These are phyloP conservation scores for Poecile atricapillus DNA, from an alignment of 2,113 vertebrate genomes.

Conservation along the genomic window DNA sequence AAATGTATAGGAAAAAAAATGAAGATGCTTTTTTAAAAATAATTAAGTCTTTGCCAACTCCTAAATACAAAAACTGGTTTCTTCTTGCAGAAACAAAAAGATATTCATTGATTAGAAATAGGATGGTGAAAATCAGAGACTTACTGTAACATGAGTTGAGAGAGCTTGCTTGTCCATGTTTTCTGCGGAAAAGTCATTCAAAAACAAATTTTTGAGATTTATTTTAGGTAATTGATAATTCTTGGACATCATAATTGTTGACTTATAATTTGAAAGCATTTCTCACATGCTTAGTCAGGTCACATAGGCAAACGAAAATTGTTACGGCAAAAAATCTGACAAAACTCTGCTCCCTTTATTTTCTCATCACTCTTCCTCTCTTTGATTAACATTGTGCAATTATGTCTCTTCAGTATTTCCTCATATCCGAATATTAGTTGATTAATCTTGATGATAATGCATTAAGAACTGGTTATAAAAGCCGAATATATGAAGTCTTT, in stretches of 20 bases:
- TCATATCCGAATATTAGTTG: conserved; percentile 25
- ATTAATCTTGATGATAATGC: conserved; percentile 56
- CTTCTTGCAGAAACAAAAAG: not conserved
- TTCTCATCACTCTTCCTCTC: conserved; percentile 18
- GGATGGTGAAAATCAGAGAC: not conserved
- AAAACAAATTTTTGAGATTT: not conserved
- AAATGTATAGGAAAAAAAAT: not conserved
- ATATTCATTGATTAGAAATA: not conserved
- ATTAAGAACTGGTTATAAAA: not conserved
- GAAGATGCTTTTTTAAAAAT: rapidly evolving
- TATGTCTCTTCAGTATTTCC: conserved; percentile 39
- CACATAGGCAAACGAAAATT: not conserved
- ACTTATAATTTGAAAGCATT: not conserved
- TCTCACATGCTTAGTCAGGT: not conserved
- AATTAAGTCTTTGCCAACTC: not conserved
- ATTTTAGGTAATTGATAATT: not conserved
- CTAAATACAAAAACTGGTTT: not conserved
- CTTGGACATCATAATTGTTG: not conserved
- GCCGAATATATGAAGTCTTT: not conserved
- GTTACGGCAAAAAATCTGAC: not conserved
- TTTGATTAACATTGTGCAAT: conserved; percentile 52
- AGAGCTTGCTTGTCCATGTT: not conserved
- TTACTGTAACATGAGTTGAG: not conserved
- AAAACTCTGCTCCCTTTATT: not conserved
- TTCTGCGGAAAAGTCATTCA: not conserved